Conservation (phyloP, 1,140 invertebrate species). For the Delia radicum region DNA sequence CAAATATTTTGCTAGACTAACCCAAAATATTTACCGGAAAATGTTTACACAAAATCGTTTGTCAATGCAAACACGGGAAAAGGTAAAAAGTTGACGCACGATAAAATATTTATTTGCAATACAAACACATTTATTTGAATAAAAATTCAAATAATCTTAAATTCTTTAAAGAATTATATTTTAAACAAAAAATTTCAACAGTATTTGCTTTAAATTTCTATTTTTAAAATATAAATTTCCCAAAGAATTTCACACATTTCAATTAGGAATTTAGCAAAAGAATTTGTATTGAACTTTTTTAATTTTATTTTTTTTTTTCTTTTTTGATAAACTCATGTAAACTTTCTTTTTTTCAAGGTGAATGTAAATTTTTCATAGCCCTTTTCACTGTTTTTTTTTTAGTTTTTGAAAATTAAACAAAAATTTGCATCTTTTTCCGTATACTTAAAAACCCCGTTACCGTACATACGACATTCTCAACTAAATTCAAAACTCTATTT, state of each 20-base stretch:
- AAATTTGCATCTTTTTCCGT: neutral
- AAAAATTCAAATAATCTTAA: neutral
- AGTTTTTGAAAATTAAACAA: too few relatives aligned
- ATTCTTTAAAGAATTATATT: too few relatives aligned
- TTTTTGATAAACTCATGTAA: too few relatives aligned
- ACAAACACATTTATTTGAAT: neutral
- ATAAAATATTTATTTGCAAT: neutral
- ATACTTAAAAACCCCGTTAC: neutral
- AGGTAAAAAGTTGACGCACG: conserved; percentile 17
- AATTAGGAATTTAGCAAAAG: neutral
- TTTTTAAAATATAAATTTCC: neutral
- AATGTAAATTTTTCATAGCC: conserved; percentile 4
- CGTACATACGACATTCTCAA: neutral
- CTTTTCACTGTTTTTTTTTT: neutral
- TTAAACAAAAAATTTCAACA: neutral
- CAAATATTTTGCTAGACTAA: neutral
- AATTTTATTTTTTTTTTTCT: neutral
- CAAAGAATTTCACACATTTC: conserved; percentile 15
- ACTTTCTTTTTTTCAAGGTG: neutral
- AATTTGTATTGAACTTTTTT: neutral
- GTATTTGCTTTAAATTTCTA: neutral
- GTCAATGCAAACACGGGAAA: neutral
- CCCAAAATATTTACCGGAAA: neutral
- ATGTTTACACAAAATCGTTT: neutral
- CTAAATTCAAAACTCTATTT: neutral